These are phyloP conservation scores for Berghia stephanieae DNA, from an alignment of 1,140 invertebrate species.

Conservation along the genomic window DNA sequence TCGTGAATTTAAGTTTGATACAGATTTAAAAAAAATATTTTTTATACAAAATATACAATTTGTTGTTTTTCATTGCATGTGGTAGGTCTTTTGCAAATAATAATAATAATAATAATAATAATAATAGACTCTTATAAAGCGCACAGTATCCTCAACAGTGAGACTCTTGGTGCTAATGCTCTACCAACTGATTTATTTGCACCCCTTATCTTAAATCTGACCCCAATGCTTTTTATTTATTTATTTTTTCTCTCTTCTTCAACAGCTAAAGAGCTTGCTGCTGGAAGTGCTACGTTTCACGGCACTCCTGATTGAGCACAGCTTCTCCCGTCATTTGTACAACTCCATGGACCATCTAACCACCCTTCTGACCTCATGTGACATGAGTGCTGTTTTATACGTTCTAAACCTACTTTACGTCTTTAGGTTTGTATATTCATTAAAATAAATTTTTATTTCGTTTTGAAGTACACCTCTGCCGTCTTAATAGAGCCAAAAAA, in stretches of 20 bases:
- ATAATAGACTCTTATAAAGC: too few relatives aligned
- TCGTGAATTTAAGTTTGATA: too few relatives aligned
- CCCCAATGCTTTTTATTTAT: constrained; percentile 4
- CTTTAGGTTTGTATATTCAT: constrained; percentile 71
- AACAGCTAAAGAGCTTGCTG: constrained; percentile 79
- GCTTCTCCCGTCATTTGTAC: constrained; percentile 89
- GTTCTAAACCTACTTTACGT: constrained; percentile 89
- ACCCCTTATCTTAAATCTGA: constrained; percentile 6
- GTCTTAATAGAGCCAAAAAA: background rate
- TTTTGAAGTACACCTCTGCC: background rate
- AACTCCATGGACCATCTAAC: constrained; percentile 91
- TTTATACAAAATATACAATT: too few relatives aligned
- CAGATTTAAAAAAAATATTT: too few relatives aligned
- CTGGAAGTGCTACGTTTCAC: constrained; percentile 85
- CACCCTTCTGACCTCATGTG: constrained; percentile 82
- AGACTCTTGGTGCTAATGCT: too few relatives aligned
- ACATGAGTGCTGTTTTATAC: constrained; percentile 87
- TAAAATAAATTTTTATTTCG: too few relatives aligned
- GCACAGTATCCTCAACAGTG: too few relatives aligned
- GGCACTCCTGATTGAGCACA: constrained; percentile 88
- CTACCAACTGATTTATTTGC: too few relatives aligned
- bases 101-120: too few relatives aligned
- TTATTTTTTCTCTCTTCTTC: constrained; percentile 26
- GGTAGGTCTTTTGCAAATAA: too few relatives aligned
- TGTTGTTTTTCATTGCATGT: too few relatives aligned